Evolutionary conservation across 2,797 vertebrate genomes (phyloP).

Genomic region (Rhinoraja longicauda): DNA sequence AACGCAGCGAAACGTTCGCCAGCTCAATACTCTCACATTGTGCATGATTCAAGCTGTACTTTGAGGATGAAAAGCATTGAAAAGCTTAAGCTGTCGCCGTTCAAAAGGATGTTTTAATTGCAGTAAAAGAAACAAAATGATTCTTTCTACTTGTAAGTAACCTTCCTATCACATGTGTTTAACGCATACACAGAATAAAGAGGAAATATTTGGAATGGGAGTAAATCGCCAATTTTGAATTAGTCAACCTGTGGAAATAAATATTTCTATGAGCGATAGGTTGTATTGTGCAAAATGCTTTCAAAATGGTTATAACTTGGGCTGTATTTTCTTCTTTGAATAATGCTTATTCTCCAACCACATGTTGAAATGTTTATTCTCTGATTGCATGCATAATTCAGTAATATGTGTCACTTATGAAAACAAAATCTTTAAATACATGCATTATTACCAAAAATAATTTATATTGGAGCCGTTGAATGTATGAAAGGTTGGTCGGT

Average conservation of each 20-base stretch:
- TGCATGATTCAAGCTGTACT: background rate
- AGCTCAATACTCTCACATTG: background rate
- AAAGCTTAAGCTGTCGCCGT: background rate
- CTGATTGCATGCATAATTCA: background rate
- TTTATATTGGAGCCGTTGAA: conserved; percentile 14
- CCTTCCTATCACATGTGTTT: background rate
- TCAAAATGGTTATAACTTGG: background rate
- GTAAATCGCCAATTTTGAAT: background rate
- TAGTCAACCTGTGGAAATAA: background rate
- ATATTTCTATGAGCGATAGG: no score
- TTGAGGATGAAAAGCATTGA: conserved; percentile 22
- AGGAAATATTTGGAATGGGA: background rate
- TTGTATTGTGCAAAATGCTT: background rate
- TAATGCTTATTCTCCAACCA: background rate
- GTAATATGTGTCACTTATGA: background rate
- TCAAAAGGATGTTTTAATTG: conserved; percentile 25
- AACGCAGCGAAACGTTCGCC: background rate
- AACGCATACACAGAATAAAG: background rate
- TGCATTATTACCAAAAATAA: background rate
- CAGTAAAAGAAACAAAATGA: conserved; percentile 48
- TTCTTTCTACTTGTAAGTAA: conserved; percentile 60
- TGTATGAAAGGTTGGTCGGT: background rate
- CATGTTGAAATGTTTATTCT: background rate
- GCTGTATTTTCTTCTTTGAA: background rate
- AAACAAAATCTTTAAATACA: background rate